Evolutionary conservation across 2,888 invertebrate genomes (phyloP), one percentile per base, ranked within the genome.

Genomic region (Papilio protenor): DNA sequence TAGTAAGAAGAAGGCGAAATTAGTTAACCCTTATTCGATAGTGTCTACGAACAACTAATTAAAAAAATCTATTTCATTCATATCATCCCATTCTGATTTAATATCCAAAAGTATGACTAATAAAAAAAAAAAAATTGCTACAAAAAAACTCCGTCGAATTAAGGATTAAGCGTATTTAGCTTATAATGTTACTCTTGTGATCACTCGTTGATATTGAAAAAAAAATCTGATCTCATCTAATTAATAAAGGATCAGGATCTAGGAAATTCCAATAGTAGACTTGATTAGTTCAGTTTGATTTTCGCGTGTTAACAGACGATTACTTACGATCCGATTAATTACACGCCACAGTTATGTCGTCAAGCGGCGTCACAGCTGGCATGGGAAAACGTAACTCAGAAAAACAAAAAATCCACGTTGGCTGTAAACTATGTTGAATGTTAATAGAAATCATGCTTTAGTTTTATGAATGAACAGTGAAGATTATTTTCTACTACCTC

Each of bases 291-390:
- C 78, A 81, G 79, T 80, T 82, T 79, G 75, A 81, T 84, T 83
- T 84, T 81, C 81, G 80, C 81, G 81, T 80, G 79, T 78, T 82
- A 81, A 77, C 73, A 78, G 80, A 81, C 81, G 81, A 83, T 81
- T 80, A 81, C 75, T 74, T 79, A 77, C 79, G 76, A 33, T 33
- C 78, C 27, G 79, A 85, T 86, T 84, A 84, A 75, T 77, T 81
- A 80, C 79, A 80, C 80, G 80, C 81, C 83, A 81, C 81, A 82
- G 77, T 82, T 82, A 81, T 83, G 84, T 82, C 79, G 82, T 78
- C 82, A 81, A 75, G 78, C 75, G 73, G 81, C 90, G 90, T 91
- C 90, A 91, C 82, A 83, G 81, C 83, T 91, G 85, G 87, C 91
- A 85, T 89, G 86, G 78, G 79, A 77, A 80, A 84, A 78, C 18